phyloP scores from a whole-genome alignment of 2,888 invertebrate species.

The Lasioglossum zephyrum region DNA sequence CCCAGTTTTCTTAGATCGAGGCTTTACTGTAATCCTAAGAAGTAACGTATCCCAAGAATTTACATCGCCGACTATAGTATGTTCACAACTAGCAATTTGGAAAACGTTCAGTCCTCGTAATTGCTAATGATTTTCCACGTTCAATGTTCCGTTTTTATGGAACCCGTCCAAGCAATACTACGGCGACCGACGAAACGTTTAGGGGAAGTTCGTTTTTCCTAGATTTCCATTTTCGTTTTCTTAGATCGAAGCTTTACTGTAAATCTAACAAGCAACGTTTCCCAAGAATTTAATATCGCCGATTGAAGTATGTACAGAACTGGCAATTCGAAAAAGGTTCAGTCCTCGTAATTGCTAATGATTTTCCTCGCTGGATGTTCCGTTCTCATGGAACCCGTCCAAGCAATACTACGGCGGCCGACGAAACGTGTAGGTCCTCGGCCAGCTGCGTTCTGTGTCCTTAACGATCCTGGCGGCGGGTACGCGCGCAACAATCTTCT shows the following conservation, averaged over 20 bases:
- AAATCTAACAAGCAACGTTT: neutral
- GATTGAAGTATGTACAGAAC: neutral
- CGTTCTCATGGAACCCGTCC: neutral
- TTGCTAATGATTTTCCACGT: conserved; percentile 12
- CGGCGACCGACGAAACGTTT: neutral
- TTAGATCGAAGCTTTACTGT: neutral
- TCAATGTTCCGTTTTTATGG: neutral
- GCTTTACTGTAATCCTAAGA: neutral
- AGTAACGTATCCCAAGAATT: conserved; percentile 14
- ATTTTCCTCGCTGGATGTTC: conserved; percentile 7
- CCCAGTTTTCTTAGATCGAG: too few relatives aligned
- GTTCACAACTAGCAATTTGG: neutral
- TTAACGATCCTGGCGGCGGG: conserved; percentile 13
- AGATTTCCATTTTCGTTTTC: too few relatives aligned
- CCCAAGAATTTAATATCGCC: conserved; percentile 29
- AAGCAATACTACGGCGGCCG: neutral
- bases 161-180: neutral
- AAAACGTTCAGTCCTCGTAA: conserved; percentile 5
- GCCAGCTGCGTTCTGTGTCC: neutral
- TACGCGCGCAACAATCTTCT: conserved; percentile 8
- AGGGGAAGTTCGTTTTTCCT: neutral
- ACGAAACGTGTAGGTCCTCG: neutral
- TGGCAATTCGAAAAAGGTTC: conserved; percentile 9
- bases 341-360: conserved; percentile 15
- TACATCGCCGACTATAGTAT: conserved; percentile 12